Percentiles rank a stretch among this genome's conserved stretches.
These are phyloP conservation scores for Esox lucius DNA, from an alignment of 2,797 vertebrate species.

Conservation along the genomic window DNA sequence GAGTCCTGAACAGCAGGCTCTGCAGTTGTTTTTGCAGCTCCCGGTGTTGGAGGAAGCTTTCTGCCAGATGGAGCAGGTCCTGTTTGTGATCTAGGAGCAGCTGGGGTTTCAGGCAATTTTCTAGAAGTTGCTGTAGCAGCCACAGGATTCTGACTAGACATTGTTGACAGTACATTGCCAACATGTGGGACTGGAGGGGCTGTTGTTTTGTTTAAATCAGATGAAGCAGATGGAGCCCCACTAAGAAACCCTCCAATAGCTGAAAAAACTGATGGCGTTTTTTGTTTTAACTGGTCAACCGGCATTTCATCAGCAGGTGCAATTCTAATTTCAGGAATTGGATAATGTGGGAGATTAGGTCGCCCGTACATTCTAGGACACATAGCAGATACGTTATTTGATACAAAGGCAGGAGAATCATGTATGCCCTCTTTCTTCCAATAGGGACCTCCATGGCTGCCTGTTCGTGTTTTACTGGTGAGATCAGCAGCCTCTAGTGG, in stretches of 20 bases:
- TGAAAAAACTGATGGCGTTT: slow-evolving; percentile 69
- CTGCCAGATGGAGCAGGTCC: slow-evolving; percentile 37
- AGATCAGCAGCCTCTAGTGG: slow-evolving; percentile 77
- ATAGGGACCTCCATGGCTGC: slow-evolving; percentile 69
- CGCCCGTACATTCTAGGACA: slow-evolving; percentile 41
- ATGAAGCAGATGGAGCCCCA: slow-evolving; percentile 57
- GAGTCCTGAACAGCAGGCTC: slow-evolving; percentile 21
- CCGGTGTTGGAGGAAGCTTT: slow-evolving; percentile 50
- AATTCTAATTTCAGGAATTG: slow-evolving; percentile 71
- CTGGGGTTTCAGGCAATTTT: slow-evolving; percentile 38
- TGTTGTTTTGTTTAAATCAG: slow-evolving; percentile 51
- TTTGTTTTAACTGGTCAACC: slow-evolving; percentile 61
- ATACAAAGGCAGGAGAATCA: slow-evolving; percentile 36
- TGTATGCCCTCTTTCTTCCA: slow-evolving; percentile 70
- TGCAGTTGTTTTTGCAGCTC: slow-evolving; percentile 22
- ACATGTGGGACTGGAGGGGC: slow-evolving; percentile 28
- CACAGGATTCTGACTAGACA: slow-evolving; percentile 41
- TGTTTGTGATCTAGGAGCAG: slow-evolving; percentile 54
- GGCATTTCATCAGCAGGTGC: slow-evolving; percentile 61
- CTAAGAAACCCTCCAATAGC: slow-evolving; percentile 63
- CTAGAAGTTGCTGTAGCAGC: slow-evolving; percentile 22
- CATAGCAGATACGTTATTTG: slow-evolving; percentile 17
- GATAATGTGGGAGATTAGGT: slow-evolving; percentile 47
- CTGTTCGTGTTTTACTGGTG: slow-evolving; percentile 61
- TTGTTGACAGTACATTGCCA: slow-evolving; percentile 17